These are phyloP conservation scores for Nomada fucata DNA, from an alignment of 2,888 invertebrate genomes.

Conservation along the genomic window DNA sequence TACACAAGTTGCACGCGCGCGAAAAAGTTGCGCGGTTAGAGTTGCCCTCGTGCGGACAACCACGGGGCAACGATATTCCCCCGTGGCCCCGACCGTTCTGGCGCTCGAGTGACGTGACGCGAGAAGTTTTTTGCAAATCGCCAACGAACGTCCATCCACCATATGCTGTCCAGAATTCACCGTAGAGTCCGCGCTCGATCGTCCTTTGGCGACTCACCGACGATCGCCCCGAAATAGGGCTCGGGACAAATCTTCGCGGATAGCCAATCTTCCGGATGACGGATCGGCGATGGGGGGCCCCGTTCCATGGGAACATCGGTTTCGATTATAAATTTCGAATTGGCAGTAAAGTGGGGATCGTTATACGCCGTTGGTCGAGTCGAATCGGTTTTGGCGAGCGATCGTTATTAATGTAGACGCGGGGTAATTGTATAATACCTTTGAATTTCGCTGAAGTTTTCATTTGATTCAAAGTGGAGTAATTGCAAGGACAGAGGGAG, in stretches of 20 bases:
- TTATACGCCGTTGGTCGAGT: too few species aligned
- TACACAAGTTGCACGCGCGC: constrained; percentile 34
- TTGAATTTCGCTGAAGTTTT: too few species aligned
- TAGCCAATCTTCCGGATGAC: constrained; percentile 21
- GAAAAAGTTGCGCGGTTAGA: constrained; percentile 39
- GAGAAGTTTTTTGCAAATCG: constrained; percentile 62
- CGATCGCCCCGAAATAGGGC: constrained; percentile 15
- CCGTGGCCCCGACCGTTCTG: constrained; percentile 37
- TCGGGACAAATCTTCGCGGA: constrained; percentile 26
- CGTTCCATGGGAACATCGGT: background rate
- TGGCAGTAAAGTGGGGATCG: too few species aligned
- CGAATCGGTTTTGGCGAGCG: too few species aligned
- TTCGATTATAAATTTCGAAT: too few species aligned
- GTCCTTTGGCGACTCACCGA: constrained; percentile 1
- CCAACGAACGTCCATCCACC: constrained; percentile 63
- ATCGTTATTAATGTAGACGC: too few species aligned
- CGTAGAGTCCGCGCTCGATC: background rate
- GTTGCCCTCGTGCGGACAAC: constrained; percentile 27
- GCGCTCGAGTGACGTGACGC: constrained; percentile 52
- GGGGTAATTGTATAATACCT: too few species aligned
- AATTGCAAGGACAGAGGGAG: too few species aligned
- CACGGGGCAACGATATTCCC: constrained; percentile 53
- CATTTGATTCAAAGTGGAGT: too few species aligned
- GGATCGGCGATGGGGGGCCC: background rate
- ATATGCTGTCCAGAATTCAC: constrained; percentile 61